Evolutionary conservation across 2,113 vertebrate genomes (phyloP).

Genomic region (Corythornis vintsioides): DNA sequence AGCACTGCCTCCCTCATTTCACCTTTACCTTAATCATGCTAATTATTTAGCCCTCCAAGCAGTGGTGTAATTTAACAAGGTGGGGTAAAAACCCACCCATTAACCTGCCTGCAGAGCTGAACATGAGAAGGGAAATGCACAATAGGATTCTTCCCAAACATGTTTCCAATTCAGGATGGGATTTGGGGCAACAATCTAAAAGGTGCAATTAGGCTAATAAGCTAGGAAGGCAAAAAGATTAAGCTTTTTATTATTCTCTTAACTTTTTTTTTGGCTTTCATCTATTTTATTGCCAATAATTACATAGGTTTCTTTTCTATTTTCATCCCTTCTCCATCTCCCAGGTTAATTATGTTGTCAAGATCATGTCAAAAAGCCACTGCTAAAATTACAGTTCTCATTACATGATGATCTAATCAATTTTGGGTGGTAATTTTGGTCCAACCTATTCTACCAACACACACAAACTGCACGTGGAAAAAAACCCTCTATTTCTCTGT

Average conservation of each 20-base stretch:
- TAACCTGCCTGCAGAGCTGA: background rate
- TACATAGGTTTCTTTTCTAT: background rate
- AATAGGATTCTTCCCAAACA: background rate
- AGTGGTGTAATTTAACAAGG: background rate
- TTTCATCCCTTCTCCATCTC: conserved; percentile 22
- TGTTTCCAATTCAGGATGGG: background rate
- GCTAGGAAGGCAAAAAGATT: background rate
- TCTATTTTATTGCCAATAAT: conserved; percentile 26
- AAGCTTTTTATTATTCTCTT: conserved; percentile 41
- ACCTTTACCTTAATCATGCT: background rate
- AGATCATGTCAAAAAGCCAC: conserved; percentile 34
- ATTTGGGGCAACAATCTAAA: background rate
- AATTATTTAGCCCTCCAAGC: background rate
- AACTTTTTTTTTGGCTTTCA: background rate
- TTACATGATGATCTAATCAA: conserved; percentile 43
- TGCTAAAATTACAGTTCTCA: conserved; percentile 38
- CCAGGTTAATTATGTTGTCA: conserved; percentile 66
- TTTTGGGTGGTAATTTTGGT: conserved; percentile 12
- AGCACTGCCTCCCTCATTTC: background rate
- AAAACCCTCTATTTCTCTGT: conserved; percentile 1
- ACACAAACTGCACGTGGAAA: background rate
- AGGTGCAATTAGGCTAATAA: background rate
- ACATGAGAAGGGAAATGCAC: background rate
- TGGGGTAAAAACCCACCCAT: background rate
- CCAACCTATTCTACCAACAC: background rate